These are phyloP conservation scores for Sylvia borin DNA, from an alignment of 2,797 vertebrate species.

Conservation along the genomic window DNA sequence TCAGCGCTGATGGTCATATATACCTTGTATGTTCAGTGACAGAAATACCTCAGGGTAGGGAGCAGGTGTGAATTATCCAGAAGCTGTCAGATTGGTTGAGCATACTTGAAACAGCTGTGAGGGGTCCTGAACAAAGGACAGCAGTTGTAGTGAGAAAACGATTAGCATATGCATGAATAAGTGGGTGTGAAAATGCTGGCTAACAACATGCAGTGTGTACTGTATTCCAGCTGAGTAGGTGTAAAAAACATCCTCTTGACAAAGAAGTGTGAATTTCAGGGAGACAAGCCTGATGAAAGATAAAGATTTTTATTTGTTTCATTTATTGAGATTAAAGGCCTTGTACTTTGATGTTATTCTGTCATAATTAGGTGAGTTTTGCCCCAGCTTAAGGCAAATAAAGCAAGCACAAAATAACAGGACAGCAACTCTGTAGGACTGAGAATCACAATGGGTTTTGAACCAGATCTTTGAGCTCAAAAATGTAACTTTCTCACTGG, in stretches of 20 bases:
- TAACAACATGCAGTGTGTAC: not conserved
- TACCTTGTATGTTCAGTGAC: not conserved
- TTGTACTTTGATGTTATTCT: not conserved
- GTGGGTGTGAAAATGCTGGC: conserved; percentile 19
- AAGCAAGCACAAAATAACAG: not conserved
- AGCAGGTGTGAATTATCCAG: conserved; percentile 22
- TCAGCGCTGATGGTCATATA: not conserved
- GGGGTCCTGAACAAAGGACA: not conserved
- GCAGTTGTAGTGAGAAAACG: conserved; percentile 22
- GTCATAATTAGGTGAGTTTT: not conserved
- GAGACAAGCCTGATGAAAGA: conserved; percentile 17
- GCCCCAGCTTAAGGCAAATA: not conserved
- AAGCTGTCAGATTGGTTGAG: not conserved
- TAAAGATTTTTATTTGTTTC: conserved; percentile 7
- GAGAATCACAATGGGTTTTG: not conserved
- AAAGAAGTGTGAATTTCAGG: conserved; percentile 51
- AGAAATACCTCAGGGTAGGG: not conserved
- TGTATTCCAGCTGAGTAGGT: conserved; percentile 53
- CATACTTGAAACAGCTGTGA: not conserved
- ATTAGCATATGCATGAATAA: conserved; percentile 27
- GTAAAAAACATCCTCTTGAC: conserved; percentile 42
- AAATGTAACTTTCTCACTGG: not conserved
- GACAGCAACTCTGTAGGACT: not conserved
- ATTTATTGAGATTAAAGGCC: not conserved
- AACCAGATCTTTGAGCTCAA: not conserved